Evolutionary conservation across 2,888 invertebrate species (phyloP).

Genomic region (Oscheius sp.): DNA sequence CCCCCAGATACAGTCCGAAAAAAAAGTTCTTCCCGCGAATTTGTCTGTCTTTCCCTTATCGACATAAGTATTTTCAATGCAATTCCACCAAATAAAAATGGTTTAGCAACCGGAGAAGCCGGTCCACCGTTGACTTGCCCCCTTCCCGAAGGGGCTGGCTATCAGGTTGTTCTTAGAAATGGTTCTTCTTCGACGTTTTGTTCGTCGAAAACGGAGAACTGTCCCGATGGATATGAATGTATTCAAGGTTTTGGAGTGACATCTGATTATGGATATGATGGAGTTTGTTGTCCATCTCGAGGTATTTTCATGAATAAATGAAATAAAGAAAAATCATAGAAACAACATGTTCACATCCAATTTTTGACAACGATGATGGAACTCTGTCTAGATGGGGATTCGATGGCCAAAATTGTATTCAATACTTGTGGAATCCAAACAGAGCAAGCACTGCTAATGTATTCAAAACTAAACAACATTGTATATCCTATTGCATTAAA

Average conservation of each 20-base stretch:
- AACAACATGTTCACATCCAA: constrained; percentile 54
- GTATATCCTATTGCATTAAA: constrained; percentile 39
- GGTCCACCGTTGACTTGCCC: constrained; percentile 69
- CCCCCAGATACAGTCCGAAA: constrained; percentile 54
- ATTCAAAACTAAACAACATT: constrained; percentile 61
- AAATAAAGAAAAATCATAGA: constrained; percentile 43
- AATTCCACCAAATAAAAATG: neutral
- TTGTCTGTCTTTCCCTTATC: constrained; percentile 56
- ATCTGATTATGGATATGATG: constrained; percentile 46
- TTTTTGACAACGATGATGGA: constrained; percentile 57
- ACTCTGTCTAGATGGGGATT: constrained; percentile 63
- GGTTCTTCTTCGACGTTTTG: constrained; percentile 52
- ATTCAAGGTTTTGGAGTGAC: constrained; percentile 59
- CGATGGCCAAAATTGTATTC: constrained; percentile 59
- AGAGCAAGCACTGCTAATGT: constrained; percentile 61
- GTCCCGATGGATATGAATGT: constrained; percentile 63
- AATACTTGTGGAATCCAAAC: constrained; percentile 65
- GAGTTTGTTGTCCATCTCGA: constrained; percentile 65
- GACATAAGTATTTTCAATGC: constrained; percentile 53
- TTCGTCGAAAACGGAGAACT: constrained; percentile 47
- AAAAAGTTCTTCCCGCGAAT: constrained; percentile 50
- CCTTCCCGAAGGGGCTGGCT: constrained; percentile 68
- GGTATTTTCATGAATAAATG: constrained; percentile 38
- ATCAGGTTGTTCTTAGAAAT: constrained; percentile 58
- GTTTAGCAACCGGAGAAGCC: constrained; percentile 63